Base-by-base conservation (phyloP, 2,888 invertebrate genomes). In the Drosophila eohydei region DNA sequence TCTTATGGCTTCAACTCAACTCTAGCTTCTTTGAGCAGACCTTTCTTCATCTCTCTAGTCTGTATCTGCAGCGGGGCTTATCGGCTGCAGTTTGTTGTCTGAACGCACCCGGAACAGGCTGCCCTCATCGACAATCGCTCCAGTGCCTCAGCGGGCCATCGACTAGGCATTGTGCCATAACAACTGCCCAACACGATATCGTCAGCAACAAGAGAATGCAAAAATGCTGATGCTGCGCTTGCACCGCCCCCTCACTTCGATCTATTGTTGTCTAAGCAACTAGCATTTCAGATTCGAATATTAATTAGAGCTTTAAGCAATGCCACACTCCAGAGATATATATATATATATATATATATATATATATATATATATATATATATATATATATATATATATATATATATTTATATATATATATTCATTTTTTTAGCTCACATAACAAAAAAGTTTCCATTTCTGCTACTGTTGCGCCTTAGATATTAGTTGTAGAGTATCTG, bases 201-300 rank as follows among this genome's bases (percentile, higher is more conserved):
- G 57, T 52, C 26, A 64, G 59, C 51, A 40, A 58, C 58, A 61
- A 44, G 71, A 63, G 44, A 61, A 80, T 63, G 52, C 56, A 54
- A 36, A 65, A 67, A 59, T 36, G 9, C 12, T 56, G 34, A 3
- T 61, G 71, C 63, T 74, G 68, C 77, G 67, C 67, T 67, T 74
- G 69, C 54, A 40, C 38, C 38, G 38, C 54, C 54, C 54, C 38
- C 38, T 16, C 28, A 28, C n/a, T 54, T 28, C 4, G 9, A 65
- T 60, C 44, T 26, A 34, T 66, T 51, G 66, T 66, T 74, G 58
- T 74, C 14, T 26, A 63, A 63, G 59, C 43, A 76, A 65, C 60
- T 57, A 40, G 65, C 63, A 78, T 70, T 61, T 55, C 52, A 70
- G 70, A 70, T 65, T 74, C 56, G 62, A 66, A 69, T 79, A 60